These are phyloP conservation scores for Syncerus caffer DNA, from an alignment of 2,797 vertebrate genomes.

Conservation along the genomic window DNA sequence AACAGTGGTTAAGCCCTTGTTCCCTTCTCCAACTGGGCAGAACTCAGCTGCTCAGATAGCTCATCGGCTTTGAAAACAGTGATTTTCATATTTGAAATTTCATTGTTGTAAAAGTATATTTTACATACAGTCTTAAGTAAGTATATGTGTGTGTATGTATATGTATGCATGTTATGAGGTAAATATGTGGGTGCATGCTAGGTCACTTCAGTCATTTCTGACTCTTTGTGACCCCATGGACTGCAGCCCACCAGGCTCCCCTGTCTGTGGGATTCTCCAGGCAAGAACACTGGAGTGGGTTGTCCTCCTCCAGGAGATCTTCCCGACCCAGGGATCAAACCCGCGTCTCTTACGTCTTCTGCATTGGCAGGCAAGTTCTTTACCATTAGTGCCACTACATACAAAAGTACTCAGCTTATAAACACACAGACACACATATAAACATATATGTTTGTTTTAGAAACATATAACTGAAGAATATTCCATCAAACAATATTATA, in stretches of 20 bases:
- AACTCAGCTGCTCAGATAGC: background rate
- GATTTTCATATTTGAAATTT: background rate
- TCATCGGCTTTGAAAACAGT: background rate
- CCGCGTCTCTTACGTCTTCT: accelerated
- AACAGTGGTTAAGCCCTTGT: background rate
- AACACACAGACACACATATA: background rate
- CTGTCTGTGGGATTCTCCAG: background rate
- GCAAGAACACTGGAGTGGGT: background rate
- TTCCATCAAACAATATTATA: background rate
- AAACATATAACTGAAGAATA: background rate
- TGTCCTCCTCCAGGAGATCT: background rate
- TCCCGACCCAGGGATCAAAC: background rate
- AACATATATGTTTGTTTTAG: background rate
- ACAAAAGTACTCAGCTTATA: background rate
- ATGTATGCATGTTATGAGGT: background rate
- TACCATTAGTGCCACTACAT: background rate
- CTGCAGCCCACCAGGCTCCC: background rate
- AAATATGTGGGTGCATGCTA: background rate
- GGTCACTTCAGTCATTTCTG: accelerated
- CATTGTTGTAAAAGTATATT: background rate
- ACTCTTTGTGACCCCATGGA: background rate
- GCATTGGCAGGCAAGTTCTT: background rate
- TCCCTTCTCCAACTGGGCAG: background rate
- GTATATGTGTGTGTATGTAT: background rate
- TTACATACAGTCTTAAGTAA: background rate